A percentile compares a stretch with the other conserved stretches of the same genome.
phyloP scores from a whole-genome alignment of 2,888 invertebrate genomes.

The Lydus trimaculatus region DNA sequence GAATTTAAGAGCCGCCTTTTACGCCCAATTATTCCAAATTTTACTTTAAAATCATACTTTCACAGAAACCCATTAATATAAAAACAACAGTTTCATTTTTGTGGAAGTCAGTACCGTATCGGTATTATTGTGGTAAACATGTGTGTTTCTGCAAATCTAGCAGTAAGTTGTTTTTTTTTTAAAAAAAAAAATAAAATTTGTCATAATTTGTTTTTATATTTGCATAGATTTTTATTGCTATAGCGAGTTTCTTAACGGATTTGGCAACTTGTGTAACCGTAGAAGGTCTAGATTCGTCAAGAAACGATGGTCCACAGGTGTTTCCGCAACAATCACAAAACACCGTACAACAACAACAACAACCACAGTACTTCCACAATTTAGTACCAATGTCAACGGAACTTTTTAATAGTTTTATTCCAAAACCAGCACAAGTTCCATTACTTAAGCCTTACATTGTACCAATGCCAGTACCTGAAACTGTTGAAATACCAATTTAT shows the following conservation, averaged over 20 bases:
- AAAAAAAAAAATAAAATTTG: neutral
- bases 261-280: neutral
- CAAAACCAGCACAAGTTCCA: constrained; percentile 63
- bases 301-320: neutral
- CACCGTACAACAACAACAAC: neutral
- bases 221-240: neutral
- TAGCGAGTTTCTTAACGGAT: neutral
- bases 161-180: neutral
- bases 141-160: neutral
- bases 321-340: neutral
- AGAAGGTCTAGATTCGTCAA: neutral
- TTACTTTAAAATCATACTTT: neutral
- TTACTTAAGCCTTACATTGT: constrained; percentile 80
- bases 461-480: constrained; percentile 74
- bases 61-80: neutral
- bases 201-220: neutral
- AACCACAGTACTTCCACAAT: no score
- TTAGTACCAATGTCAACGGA: neutral
- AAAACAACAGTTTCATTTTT: constrained; percentile 43
- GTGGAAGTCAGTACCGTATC: neutral
- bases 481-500: constrained; percentile 76
- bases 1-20: neutral
- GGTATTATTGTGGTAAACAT: neutral
- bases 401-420: neutral
- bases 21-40: neutral